Conservation (phyloP, 2,797 vertebrate species). For the Salmo trutta region DNA sequence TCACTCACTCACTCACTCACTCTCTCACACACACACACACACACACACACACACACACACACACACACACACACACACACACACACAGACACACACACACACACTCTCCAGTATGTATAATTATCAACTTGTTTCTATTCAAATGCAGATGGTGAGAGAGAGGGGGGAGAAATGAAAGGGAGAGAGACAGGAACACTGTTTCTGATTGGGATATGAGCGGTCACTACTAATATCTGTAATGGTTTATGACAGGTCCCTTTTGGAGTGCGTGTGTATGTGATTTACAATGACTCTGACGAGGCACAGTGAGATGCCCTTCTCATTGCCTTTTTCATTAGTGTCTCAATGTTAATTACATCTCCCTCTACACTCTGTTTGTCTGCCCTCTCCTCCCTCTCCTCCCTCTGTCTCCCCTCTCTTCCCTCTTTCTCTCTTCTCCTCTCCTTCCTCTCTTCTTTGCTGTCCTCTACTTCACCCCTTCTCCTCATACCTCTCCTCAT, state of each 20-base stretch:
- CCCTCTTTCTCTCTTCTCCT: constrained; percentile 22
- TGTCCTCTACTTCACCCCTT: constrained; percentile 1
- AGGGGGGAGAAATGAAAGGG: no score
- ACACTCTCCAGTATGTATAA: no score
- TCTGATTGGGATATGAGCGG: not conserved
- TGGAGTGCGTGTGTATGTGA: not conserved
- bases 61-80: no score
- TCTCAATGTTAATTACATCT: not conserved
- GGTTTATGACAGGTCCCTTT: constrained; percentile 8
- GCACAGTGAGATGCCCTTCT: constrained; percentile 22
- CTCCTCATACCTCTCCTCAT: not conserved
- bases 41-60: no score
- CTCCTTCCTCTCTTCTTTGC: constrained; percentile 16
- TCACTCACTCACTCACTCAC: no score
- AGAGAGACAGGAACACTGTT: not conserved
- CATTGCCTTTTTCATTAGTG: constrained; percentile 20
- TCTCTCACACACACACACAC: no score
- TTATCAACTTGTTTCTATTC: no score
- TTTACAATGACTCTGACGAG: not conserved
- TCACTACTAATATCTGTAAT: constrained; percentile 6
- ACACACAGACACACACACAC: no score
- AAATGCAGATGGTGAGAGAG: no score
- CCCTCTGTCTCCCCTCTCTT: constrained; percentile 13
- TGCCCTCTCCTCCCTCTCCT: not conserved
- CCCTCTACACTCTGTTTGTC: not conserved